Evolutionary conservation across 2,888 invertebrate species (phyloP), one percentile per base, ranked within the genome.

Genomic region (Hydropsyche betteni): DNA sequence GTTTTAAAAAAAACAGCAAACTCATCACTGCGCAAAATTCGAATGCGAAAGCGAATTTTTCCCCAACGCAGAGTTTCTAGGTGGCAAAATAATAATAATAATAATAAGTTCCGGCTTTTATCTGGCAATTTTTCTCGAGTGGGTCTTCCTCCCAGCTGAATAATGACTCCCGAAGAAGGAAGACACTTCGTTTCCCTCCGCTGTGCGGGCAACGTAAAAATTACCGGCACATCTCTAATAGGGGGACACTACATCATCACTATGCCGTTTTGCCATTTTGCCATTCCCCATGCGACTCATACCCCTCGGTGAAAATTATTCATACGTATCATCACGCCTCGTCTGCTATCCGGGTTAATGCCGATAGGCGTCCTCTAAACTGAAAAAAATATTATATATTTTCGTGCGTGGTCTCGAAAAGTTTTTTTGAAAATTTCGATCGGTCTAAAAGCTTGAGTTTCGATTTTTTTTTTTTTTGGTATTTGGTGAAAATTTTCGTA

Each of bases 41-140:
- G 24, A 24, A 24, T 24, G 24, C 24, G 24, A 24, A 24, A 24
- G 24, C 24, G 24, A 24, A 1, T 24, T 24, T 24, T 24, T 24
- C 24, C 24, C 24, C 24, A 24, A 24, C 24, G 24, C 24, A 24
- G 24, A 24, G 2, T 24, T 24, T 24, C 24, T 24, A 24, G 24
- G 24, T 24, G 24, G 24, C 24, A 24, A 24, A 24, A 24, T 24
- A 44, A 44, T 8, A 44, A 44, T 8, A 44, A 44, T 44, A 74
- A 74, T 76, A 76, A 76, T 74, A 76, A 74, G 69, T 76, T 69
- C 74, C 76, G 34, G 52, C 74, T 74, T 76, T 70, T 76, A 76
- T 74, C 76, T 53, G 70, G 53, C 76, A 69, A 70, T 74, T 74
- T 74, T 69, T 69, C 69, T 50, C 24, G 7, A 50, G 50, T 6